phyloP scores from a whole-genome alignment of 2,113 vertebrate species.

The Trichechus manatus region DNA sequence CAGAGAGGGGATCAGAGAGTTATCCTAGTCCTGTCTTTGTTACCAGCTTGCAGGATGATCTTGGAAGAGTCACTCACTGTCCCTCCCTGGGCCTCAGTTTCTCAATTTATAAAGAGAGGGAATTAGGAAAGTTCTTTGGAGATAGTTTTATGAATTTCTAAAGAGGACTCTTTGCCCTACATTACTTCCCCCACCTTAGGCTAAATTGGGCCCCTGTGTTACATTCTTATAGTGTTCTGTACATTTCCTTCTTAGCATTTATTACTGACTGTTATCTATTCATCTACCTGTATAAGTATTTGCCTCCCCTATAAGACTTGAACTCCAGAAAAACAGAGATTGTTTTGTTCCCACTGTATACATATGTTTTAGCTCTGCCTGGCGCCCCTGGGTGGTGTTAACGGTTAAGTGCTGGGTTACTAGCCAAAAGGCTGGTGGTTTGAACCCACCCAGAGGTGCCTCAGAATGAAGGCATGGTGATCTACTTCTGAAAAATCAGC shows the following conservation, averaged over 20 bases:
- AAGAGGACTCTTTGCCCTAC: neutral
- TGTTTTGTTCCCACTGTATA: neutral
- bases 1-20: neutral
- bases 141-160: neutral
- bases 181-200: neutral
- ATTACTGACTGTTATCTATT: neutral
- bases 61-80: neutral
- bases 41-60: neutral
- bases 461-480: no score
- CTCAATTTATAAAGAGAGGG: neutral
- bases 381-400: neutral
- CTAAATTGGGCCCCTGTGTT: neutral
- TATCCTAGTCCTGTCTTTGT: neutral
- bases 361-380: neutral
- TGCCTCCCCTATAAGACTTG: neutral
- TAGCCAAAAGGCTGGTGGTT: no score
- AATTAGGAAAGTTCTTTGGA: conserved; percentile 3
- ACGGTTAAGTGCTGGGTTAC: neutral
- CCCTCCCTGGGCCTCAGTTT: neutral
- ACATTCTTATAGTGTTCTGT: neutral
- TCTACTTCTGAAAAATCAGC: no score
- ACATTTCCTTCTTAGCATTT: neutral
- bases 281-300: neutral
- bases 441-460: no score
- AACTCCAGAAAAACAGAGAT: neutral